These are phyloP conservation scores for Pica pica DNA, from an alignment of 2,113 vertebrate genomes.

Conservation along the genomic window DNA sequence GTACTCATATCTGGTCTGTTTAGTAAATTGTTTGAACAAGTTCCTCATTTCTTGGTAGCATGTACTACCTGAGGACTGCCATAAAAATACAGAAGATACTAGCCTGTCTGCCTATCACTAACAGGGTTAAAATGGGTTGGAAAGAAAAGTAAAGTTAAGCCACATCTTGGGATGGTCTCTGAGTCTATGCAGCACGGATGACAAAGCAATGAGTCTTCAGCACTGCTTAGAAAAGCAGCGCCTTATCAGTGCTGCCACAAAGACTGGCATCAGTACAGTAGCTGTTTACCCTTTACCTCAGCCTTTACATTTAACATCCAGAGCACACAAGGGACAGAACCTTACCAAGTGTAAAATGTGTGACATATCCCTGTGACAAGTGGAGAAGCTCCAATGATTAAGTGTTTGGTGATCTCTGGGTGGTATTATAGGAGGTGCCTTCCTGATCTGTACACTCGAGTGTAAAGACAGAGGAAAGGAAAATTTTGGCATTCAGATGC, in stretches of 20 bases:
- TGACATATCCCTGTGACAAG: background rate
- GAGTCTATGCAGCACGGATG: background rate
- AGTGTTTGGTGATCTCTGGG: background rate
- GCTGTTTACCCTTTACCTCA: background rate
- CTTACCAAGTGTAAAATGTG: background rate
- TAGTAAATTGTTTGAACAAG: background rate
- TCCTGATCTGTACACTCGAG: background rate
- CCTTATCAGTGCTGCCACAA: background rate
- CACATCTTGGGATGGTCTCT: background rate
- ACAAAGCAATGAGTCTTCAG: background rate
- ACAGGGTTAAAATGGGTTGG: background rate
- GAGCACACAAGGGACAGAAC: background rate
- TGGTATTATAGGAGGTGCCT: background rate
- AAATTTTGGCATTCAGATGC: background rate
- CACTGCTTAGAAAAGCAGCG: background rate
- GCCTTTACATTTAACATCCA: background rate
- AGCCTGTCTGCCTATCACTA: background rate
- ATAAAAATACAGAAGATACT: background rate
- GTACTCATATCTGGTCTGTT: background rate
- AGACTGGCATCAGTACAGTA: background rate
- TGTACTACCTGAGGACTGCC: background rate
- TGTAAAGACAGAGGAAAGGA: background rate
- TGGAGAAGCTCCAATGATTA: background rate
- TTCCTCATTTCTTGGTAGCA: background rate
- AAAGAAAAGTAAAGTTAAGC: background rate